Conservation (phyloP, 2,797 vertebrate species). For the Dendrocincla tyrannina region DNA sequence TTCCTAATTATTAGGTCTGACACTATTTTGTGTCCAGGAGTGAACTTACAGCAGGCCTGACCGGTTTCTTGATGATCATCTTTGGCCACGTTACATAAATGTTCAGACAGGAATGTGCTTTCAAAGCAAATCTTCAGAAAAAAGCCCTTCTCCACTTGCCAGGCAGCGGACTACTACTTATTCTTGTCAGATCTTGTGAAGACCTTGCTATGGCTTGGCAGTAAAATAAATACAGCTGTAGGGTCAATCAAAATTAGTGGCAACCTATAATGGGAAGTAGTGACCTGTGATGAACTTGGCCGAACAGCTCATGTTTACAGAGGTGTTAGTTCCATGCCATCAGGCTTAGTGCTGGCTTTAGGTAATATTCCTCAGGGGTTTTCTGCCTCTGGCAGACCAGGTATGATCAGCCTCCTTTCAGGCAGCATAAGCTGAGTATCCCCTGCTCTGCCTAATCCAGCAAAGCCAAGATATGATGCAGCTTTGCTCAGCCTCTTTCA, state of each 20-base stretch:
- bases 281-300: background rate
- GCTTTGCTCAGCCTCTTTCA: background rate
- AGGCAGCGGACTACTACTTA: background rate
- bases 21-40: background rate
- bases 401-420: background rate
- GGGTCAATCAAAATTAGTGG: background rate
- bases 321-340: background rate
- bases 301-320: accelerated
- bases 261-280: background rate
- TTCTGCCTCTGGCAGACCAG: background rate
- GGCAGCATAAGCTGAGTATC: background rate
- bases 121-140: background rate
- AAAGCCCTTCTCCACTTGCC: background rate
- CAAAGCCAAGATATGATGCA: accelerated
- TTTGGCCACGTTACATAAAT: background rate
- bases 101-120: background rate
- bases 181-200: background rate
- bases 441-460: background rate
- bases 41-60: background rate
- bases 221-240: background rate
- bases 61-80: background rate
- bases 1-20: background rate
- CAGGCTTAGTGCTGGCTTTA: background rate
- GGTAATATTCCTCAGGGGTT: background rate
- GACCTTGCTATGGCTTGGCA: background rate